Evolutionary conservation across 1,140 invertebrate genomes (phyloP), one percentile per base, ranked within the genome.

Genomic region (Heliconius hewitsoni): DNA sequence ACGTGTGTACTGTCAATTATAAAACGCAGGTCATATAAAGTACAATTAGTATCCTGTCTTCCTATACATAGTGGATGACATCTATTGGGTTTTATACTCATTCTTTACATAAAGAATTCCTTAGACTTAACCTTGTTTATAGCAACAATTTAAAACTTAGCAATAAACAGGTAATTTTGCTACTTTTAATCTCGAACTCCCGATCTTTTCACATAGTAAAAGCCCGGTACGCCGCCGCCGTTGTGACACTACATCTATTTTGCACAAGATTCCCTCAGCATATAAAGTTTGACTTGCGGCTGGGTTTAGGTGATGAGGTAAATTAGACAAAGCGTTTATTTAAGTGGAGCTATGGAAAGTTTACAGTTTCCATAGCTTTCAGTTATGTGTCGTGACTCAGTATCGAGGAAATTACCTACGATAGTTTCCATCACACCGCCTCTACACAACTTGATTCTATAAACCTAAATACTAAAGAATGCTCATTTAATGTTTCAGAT

Each of bases 361-460:
- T 23, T 23, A 23, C 23, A 77, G 76, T 77, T 72, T 66, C 42
- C 39, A 66, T 72, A 52, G 76, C 76, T 77, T 72, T 77, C 72
- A 77, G 76, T 77, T 77, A 76, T 37, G 30, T 77, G 76, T 72
- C 76, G 70, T 55, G 27, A 66, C 46, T 34, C 30, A 19, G 46
- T 27, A 77, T 77, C 70, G 76, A 55, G 46, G 19, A 50, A 77
- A 77, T 71, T 72, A 52, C 39, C 46, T 71, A 77, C 66, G 13
- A 55, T 71, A 77, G 46, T 77, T 77, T 70, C n/a, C 46, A 39
- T 0, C n/a, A 2, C 18, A 39, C 37, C 30, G 71, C 9, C 19
- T n/a, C 9, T 30, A 72, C 3, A 39, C 3, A 19, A 2, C 5
- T 52, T 19, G 18, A 52, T 52, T 52, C 18, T 52, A 5, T 52